Percentiles rank a stretch among this genome's conserved stretches.
These are phyloP conservation scores for Pelodiscus sinensis DNA, from an alignment of 2,113 vertebrate genomes.

Conservation along the genomic window DNA sequence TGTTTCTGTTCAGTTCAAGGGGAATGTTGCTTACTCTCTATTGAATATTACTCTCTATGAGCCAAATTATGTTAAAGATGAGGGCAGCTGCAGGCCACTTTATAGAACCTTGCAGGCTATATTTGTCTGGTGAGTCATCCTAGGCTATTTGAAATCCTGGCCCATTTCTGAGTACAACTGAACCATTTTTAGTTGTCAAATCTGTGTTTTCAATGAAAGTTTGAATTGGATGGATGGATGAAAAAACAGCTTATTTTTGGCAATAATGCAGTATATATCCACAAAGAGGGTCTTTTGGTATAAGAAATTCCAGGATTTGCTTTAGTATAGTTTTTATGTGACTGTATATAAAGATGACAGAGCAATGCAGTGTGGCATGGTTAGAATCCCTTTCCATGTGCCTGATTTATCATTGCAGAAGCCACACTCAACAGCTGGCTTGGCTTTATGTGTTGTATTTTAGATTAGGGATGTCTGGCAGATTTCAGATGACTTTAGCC, in stretches of 20 bases:
- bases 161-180: slow-evolving; percentile 38
- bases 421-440: slow-evolving; percentile 67
- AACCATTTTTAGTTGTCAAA: slow-evolving; percentile 31
- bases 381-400: slow-evolving; percentile 63
- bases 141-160: neutral
- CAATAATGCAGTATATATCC: slow-evolving; percentile 63
- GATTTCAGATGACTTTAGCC: slow-evolving; percentile 35
- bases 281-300: slow-evolving; percentile 57
- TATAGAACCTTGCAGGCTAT: neutral
- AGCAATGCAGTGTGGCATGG: slow-evolving; percentile 61
- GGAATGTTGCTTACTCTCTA: neutral
- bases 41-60: neutral
- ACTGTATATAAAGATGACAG: slow-evolving; percentile 60
- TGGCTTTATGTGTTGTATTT: slow-evolving; percentile 34
- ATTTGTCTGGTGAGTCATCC: slow-evolving; percentile 10
- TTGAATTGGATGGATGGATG: slow-evolving; percentile 64
- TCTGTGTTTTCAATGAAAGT: slow-evolving; percentile 39
- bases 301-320: slow-evolving; percentile 51
- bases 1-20: neutral
- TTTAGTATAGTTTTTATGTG: slow-evolving; percentile 57
- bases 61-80: neutral
- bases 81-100: neutral
- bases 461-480: slow-evolving; percentile 5
- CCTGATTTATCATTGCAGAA: slow-evolving; percentile 71
- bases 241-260: slow-evolving; percentile 23